Percentiles rank a stretch among this genome's conserved stretches.
These are phyloP conservation scores for Neomicropteryx cornuta DNA, from an alignment of 1,140 invertebrate species.

Conservation along the genomic window DNA sequence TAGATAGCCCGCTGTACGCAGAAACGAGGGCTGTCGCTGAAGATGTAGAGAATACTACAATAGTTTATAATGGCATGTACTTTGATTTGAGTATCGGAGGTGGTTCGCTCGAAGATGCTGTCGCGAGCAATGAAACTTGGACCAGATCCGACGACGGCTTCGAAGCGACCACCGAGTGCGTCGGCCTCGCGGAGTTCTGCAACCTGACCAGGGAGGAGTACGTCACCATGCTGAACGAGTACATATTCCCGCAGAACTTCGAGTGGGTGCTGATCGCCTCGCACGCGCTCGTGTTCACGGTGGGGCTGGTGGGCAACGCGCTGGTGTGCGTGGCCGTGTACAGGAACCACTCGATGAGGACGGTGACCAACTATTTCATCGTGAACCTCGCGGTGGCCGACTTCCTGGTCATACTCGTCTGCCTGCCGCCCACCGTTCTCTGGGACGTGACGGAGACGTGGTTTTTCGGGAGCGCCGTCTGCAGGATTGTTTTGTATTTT, in stretches of 20 bases:
- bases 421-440: slow-evolving; percentile 74
- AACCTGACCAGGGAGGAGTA: slow-evolving; percentile 49
- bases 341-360: slow-evolving; percentile 74
- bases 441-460: slow-evolving; percentile 87
- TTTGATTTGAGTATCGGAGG: too few species aligned
- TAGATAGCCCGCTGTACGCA: too few species aligned
- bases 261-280: slow-evolving; percentile 61
- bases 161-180: too few species aligned
- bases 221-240: slow-evolving; percentile 42
- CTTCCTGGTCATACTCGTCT: slow-evolving; percentile 82
- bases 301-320: slow-evolving; percentile 75
- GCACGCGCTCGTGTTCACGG: slow-evolving; percentile 58
- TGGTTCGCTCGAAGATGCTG: too few species aligned
- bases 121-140: too few species aligned
- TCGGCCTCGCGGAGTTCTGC: slow-evolving; percentile 25
- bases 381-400: slow-evolving; percentile 87
- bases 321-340: slow-evolving; percentile 85
- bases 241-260: slow-evolving; percentile 46
- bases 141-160: too few species aligned
- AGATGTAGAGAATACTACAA: too few species aligned
- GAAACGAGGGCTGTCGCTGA: too few species aligned
- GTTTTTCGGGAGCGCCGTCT: slow-evolving; percentile 73
- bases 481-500: slow-evolving; percentile 74
- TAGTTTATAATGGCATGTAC: too few species aligned
- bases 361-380: slow-evolving; percentile 89